Evolutionary conservation across 2,113 vertebrate genomes (phyloP).

Genomic region (Psilopogon haemacephalus): DNA sequence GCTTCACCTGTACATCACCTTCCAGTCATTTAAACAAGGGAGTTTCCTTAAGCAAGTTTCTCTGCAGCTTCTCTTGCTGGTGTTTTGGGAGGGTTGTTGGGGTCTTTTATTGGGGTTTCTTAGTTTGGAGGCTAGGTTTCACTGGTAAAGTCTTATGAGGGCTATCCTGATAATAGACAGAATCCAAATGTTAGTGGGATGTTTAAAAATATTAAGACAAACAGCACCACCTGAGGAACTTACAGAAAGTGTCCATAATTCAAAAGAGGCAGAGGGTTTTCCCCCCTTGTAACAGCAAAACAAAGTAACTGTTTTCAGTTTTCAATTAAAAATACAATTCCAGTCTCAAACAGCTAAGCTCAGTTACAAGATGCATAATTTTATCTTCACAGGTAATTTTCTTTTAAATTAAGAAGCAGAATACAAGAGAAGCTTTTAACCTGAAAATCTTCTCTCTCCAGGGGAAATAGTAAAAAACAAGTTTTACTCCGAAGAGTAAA

Average conservation of each 20-base stretch:
- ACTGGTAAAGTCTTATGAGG: neutral
- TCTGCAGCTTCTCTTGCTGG: neutral
- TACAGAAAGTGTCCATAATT: neutral
- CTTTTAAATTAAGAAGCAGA: too few relatives aligned
- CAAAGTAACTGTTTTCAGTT: too few relatives aligned
- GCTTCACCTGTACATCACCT: neutral
- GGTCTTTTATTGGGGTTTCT: neutral
- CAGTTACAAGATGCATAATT: too few relatives aligned
- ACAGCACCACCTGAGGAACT: neutral
- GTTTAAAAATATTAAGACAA: neutral
- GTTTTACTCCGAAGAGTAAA: too few relatives aligned
- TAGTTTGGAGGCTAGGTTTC: neutral
- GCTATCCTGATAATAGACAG: neutral
- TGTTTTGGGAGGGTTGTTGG: neutral
- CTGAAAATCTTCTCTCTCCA: too few relatives aligned
- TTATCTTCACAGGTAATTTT: too few relatives aligned
- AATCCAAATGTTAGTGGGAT: neutral
- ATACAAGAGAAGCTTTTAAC: too few relatives aligned
- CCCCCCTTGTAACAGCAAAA: too few relatives aligned
- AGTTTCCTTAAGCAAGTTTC: neutral
- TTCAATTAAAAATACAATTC: too few relatives aligned
- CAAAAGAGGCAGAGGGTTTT: too few relatives aligned
- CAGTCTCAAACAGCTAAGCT: too few relatives aligned
- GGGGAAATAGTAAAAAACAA: too few relatives aligned
- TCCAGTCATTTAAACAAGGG: neutral